Evolutionary conservation across 2,113 vertebrate species (phyloP).

Genomic region (Astur gentilis): DNA sequence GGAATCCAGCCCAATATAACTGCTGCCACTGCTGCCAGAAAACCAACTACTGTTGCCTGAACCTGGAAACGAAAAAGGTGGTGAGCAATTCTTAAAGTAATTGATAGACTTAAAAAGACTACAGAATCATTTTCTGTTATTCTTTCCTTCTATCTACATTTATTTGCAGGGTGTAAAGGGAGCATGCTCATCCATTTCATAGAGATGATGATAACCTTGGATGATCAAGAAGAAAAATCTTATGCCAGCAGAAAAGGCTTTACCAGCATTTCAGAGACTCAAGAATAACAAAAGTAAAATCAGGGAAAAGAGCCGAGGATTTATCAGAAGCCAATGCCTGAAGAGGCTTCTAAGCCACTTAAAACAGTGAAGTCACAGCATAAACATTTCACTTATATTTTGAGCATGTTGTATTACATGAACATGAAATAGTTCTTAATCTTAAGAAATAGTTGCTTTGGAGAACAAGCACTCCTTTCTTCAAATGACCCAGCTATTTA

Average conservation of each 20-base stretch:
- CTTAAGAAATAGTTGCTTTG: background rate
- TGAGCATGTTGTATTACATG: background rate
- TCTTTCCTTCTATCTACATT: background rate
- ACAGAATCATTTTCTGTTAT: background rate
- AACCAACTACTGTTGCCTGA: slow-evolving; percentile 94
- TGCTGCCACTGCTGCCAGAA: slow-evolving; percentile 93
- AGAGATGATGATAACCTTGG: background rate
- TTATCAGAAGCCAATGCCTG: background rate
- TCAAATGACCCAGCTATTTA: background rate
- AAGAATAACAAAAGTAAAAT: background rate
- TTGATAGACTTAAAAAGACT: background rate
- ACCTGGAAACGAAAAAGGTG: slow-evolving; percentile 74
- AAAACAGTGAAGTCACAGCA: background rate
- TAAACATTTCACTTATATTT: background rate
- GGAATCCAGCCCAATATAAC: slow-evolving; percentile 94
- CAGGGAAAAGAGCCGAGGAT: background rate
- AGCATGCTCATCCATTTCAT: background rate
- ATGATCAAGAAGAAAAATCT: background rate
- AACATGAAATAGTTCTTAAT: background rate
- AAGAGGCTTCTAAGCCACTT: background rate
- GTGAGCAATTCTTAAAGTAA: background rate
- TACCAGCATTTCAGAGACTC: background rate
- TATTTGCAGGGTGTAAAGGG: background rate
- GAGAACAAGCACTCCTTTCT: background rate
- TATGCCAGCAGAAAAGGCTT: background rate